phyloP scores from a whole-genome alignment of 2,888 invertebrate genomes.

The Brachycybe producta region DNA sequence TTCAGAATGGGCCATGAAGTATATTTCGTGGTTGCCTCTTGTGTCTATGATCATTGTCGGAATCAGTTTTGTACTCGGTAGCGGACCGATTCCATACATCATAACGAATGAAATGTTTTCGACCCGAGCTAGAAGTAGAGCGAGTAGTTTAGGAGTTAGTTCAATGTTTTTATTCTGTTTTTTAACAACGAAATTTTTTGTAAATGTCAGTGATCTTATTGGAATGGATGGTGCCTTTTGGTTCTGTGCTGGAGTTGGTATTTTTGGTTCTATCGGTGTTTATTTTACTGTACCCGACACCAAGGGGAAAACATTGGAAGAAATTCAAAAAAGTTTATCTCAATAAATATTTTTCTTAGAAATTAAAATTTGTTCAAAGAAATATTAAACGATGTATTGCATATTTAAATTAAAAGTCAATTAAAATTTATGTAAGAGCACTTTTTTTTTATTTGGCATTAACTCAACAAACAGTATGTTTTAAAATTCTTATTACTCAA shows the following conservation, averaged over 20 bases:
- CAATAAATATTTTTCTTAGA: too few species aligned
- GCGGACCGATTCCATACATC: conserved; percentile 74
- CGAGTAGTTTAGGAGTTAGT: conserved; percentile 34
- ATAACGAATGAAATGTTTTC: conserved; percentile 61
- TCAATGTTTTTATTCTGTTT: too few species aligned
- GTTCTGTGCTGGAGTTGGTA: conserved; percentile 57
- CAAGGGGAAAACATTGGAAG: conserved; percentile 75
- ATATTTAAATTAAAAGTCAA: too few species aligned
- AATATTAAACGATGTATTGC: too few species aligned
- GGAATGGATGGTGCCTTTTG: conserved; percentile 58
- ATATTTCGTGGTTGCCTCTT: conserved; percentile 58
- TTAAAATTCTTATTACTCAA: too few species aligned
- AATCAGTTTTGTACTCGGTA: conserved; percentile 63
- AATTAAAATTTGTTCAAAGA: too few species aligned
- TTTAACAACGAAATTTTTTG: conserved; percentile 70
- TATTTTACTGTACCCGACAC: conserved; percentile 71
- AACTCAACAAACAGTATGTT: too few species aligned
- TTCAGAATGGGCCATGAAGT: conserved; percentile 19
- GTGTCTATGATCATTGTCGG: conserved; percentile 60
- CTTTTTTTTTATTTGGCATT: too few species aligned
- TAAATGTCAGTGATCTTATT: conserved; percentile 52
- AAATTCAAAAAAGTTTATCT: too few species aligned
- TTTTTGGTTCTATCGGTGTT: conserved; percentile 54
- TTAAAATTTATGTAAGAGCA: too few species aligned
- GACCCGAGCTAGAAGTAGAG: conserved; percentile 51